Base-by-base conservation (phyloP, 2,888 invertebrate genomes). In the Embidobia sp. region DNA sequence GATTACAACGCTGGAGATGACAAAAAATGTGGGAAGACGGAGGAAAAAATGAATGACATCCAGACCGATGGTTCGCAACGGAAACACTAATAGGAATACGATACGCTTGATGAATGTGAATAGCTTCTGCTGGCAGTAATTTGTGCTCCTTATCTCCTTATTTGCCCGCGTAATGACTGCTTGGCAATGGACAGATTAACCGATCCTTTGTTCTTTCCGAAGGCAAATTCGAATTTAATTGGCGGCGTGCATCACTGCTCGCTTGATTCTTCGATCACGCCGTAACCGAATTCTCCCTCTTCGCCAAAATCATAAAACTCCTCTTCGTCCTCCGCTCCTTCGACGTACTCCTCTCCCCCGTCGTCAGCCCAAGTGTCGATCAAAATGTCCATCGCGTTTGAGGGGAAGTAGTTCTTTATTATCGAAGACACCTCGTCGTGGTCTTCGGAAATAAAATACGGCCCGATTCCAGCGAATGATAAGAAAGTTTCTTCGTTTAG, bases 391-490 rank as follows among this genome's bases (percentile, higher is more conserved):
- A 74, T 51, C 1, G 79, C 76, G 3, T 92, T 93, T 1, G 91
- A 90, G 0, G 95, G 94, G 88, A 96, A 95, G 91, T 94, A 94
- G 64, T 91, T 86, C 1, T 90, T 89, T 61, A 93, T 93, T 82
- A 95, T 94, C 46, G 90, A 90, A 19, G 90, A 91, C 0, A 95
- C 95, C 26, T 91, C 90, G 1, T 92, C 93, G 0, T 92, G 90
- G 84, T 94, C 93, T 4, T 91, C 91, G 83, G 94, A 94, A 16
- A 94, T 92, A 85, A 94, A 94, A 13, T 93, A 91, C 0, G 95
- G 94, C 0, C 93, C 93, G 40, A 93, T 91, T 13, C 92, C 90
- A 2, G 92, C 90, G 78, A 96, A 92, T 1, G 91, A 91, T 0
- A 92, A 88, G 27, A 95, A 91, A 22, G 93, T 92, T 3, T 94